These are phyloP conservation scores for Porites rus DNA, from an alignment of 92 coral and sea anemone genomes.

Conservation along the genomic window DNA sequence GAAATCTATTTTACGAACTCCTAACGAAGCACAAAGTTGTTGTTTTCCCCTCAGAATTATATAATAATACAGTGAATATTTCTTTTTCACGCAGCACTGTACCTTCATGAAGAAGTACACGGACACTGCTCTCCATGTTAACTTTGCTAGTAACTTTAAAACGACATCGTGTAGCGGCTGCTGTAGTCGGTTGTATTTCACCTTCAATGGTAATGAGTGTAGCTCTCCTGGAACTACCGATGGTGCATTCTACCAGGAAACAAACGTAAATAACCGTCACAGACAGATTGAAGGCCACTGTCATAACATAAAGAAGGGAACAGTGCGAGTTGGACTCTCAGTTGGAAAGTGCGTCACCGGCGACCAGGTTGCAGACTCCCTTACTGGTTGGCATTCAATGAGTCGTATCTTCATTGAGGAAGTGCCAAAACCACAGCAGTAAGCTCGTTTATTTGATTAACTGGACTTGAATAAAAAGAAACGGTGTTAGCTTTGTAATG, in stretches of 20 bases:
- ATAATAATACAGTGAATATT: too few relatives aligned
- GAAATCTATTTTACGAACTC: too few relatives aligned
- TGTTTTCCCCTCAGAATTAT: too few relatives aligned
- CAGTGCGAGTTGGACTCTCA: background rate
- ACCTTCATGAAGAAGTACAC: constrained; percentile 11
- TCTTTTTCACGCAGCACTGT: constrained; percentile 12
- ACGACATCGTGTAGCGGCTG: constrained; percentile 18
- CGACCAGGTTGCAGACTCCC: background rate
- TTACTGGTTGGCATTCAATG: constrained; percentile 2
- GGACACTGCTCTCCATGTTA: constrained; percentile 35
- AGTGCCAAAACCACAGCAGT: background rate
- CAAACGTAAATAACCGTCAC: too few relatives aligned
- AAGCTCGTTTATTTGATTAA: background rate
- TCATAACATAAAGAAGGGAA: constrained; percentile 6
- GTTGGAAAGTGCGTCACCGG: background rate
- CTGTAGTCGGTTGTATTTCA: constrained; percentile 75
- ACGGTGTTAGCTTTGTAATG: too few relatives aligned
- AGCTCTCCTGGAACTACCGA: constrained; percentile 53
- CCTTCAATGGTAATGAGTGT: constrained; percentile 65
- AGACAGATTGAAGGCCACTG: constrained; percentile 55
- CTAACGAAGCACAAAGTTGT: background rate
- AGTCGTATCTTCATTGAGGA: background rate
- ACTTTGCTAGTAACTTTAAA: constrained; percentile 43
- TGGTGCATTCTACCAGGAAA: constrained; percentile 20
- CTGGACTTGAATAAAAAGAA: background rate